Percentiles rank a stretch among this genome's conserved stretches.
Conservation (phyloP, 2,797 vertebrate genomes). For the Apogon talboti region DNA sequence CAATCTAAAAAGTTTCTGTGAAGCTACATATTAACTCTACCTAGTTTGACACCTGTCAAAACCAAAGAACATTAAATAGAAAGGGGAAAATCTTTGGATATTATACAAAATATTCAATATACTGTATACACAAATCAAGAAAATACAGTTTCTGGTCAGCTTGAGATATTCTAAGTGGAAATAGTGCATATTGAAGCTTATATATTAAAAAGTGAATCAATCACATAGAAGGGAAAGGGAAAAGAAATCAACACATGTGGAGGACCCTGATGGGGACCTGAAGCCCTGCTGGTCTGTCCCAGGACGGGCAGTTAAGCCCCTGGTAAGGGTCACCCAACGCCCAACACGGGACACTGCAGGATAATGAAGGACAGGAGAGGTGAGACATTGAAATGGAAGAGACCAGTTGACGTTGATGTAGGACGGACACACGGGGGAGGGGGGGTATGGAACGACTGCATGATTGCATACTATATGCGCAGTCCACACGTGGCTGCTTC, state of each 20-base stretch:
- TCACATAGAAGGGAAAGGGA: neutral
- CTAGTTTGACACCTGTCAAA: no score
- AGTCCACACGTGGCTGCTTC: slow-evolving; percentile 1
- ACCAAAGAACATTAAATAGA: no score
- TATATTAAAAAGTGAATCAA: no score
- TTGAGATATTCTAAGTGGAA: no score
- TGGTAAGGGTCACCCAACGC: slow-evolving; percentile 35
- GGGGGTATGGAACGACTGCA: neutral
- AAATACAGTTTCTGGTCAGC: no score
- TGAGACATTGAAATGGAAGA: slow-evolving; percentile 17
- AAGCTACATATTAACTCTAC: no score
- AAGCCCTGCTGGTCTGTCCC: neutral
- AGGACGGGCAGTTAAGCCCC: slow-evolving; percentile 3
- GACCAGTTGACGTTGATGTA: neutral
- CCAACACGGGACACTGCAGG: slow-evolving; percentile 62
- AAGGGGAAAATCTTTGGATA: no score
- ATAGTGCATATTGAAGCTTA: no score
- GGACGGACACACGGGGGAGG: neutral
- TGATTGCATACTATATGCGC: slow-evolving; percentile 10
- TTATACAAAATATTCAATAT: no score
- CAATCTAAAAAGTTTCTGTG: no score
- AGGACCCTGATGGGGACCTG: neutral
- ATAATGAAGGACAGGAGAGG: slow-evolving; percentile 64
- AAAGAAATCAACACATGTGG: slow-evolving; percentile 21
- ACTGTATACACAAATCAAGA: no score